These are phyloP conservation scores for Euglossa dilemma DNA, from an alignment of 1,140 invertebrate genomes.

Conservation along the genomic window DNA sequence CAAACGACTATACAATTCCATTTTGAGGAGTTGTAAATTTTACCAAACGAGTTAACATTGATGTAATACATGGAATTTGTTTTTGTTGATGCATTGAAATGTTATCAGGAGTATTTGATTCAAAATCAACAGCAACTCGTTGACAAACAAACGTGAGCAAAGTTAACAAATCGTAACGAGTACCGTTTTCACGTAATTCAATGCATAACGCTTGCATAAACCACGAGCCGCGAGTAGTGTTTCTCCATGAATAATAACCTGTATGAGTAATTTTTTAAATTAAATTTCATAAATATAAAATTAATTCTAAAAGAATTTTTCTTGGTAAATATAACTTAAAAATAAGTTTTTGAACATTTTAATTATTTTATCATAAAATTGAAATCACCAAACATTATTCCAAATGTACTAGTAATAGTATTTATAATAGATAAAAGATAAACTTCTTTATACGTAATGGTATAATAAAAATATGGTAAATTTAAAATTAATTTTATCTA, in stretches of 20 bases:
- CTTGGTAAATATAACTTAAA: neutral
- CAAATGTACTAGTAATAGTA: neutral
- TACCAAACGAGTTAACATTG: slow-evolving; percentile 94
- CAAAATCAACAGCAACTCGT: slow-evolving; percentile 94
- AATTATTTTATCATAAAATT: neutral
- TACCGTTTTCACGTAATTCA: slow-evolving; percentile 89
- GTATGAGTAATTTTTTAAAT: slow-evolving; percentile 37
- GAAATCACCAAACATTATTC: neutral
- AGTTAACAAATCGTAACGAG: slow-evolving; percentile 90
- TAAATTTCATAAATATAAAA: neutral
- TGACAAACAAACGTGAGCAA: slow-evolving; percentile 95
- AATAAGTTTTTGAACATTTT: neutral
- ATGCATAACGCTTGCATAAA: slow-evolving; percentile 96
- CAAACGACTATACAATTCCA: slow-evolving; percentile 59
- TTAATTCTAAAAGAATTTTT: neutral
- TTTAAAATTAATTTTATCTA: slow-evolving; percentile 35
- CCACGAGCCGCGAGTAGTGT: slow-evolving; percentile 96
- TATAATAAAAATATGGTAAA: slow-evolving; percentile 18
- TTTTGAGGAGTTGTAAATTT: slow-evolving; percentile 82
- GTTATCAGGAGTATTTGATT: slow-evolving; percentile 93
- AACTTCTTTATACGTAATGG: neutral
- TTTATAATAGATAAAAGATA: neutral
- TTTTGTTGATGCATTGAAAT: slow-evolving; percentile 95
- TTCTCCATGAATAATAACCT: slow-evolving; percentile 98
- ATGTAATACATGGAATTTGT: slow-evolving; percentile 96